These are phyloP conservation scores for Ditula angustiorana DNA, from an alignment of 2,888 invertebrate species.

Conservation along the genomic window DNA sequence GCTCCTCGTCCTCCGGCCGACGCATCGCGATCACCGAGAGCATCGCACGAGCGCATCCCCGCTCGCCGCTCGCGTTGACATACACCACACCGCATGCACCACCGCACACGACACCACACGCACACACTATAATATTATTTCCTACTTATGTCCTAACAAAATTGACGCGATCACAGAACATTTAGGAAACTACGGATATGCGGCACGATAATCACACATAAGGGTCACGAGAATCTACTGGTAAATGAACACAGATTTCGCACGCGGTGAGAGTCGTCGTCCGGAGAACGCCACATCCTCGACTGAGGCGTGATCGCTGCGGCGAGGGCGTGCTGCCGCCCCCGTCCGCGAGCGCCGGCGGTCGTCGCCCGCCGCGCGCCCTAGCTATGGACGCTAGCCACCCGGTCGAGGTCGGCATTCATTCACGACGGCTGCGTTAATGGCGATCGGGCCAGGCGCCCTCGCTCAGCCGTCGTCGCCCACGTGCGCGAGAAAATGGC, in stretches of 20 bases:
- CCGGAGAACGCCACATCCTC: slow-evolving; percentile 82
- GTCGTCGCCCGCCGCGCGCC: slow-evolving; percentile 80
- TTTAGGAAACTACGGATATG: slow-evolving; percentile 67
- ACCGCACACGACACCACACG: slow-evolving; percentile 53
- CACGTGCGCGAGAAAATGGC: slow-evolving; percentile 85
- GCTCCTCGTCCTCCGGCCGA: slow-evolving; percentile 89
- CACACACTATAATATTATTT: slow-evolving; percentile 46
- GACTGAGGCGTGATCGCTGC: slow-evolving; percentile 85
- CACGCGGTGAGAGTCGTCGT: slow-evolving; percentile 78
- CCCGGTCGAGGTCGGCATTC: slow-evolving; percentile 81
- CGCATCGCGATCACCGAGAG: slow-evolving; percentile 90
- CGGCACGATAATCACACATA: slow-evolving; percentile 66
- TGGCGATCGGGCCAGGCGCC: slow-evolving; percentile 78
- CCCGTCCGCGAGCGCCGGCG: slow-evolving; percentile 66
- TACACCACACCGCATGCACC: slow-evolving; percentile 43
- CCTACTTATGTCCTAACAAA: slow-evolving; percentile 69
- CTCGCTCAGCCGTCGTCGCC: slow-evolving; percentile 75
- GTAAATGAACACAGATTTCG: slow-evolving; percentile 83
- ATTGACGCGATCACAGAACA: slow-evolving; percentile 82
- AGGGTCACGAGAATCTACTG: slow-evolving; percentile 70
- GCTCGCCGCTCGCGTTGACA: slow-evolving; percentile 60
- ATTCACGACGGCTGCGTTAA: slow-evolving; percentile 83
- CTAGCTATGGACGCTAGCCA: slow-evolving; percentile 79
- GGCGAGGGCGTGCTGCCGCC: slow-evolving; percentile 82
- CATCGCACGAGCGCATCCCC: slow-evolving; percentile 84